Evolutionary conservation across 2,113 vertebrate genomes (phyloP).

Genomic region (Pantherophis guttatus): DNA sequence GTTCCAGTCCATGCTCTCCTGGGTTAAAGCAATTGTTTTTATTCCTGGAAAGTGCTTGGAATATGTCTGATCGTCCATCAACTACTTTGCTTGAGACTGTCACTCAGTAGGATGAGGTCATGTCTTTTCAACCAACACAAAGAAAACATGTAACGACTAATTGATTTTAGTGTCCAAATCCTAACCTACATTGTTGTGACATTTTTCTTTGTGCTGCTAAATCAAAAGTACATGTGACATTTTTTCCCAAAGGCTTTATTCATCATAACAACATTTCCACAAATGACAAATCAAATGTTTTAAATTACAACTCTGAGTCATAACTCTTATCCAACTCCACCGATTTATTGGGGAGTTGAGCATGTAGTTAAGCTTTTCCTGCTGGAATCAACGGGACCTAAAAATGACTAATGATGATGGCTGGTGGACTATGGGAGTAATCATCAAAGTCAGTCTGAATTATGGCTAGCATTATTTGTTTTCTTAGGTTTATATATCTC

Average conservation of each 20-base stretch:
- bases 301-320: background rate
- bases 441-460: background rate
- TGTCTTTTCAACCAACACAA: background rate
- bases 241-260: conserved; percentile 11
- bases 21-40: conserved; percentile 10
- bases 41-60: conserved; percentile 19
- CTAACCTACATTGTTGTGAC: background rate
- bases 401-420: background rate
- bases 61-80: conserved; percentile 10
- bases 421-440: background rate
- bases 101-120: background rate
- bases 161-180: conserved; percentile 8
- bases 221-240: conserved; percentile 19
- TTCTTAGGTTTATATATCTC: background rate
- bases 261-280: background rate
- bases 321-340: background rate
- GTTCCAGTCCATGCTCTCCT: background rate
- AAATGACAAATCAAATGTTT: background rate
- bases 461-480: background rate
- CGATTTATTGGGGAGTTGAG: background rate
- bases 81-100: conserved; percentile 17
- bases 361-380: background rate
- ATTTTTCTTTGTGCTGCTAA: conserved; percentile 23
- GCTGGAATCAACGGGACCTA: background rate
- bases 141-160: background rate